Evolutionary conservation across 1,140 invertebrate genomes (phyloP).

Genomic region (Daktulosphaira vitifoliae): DNA sequence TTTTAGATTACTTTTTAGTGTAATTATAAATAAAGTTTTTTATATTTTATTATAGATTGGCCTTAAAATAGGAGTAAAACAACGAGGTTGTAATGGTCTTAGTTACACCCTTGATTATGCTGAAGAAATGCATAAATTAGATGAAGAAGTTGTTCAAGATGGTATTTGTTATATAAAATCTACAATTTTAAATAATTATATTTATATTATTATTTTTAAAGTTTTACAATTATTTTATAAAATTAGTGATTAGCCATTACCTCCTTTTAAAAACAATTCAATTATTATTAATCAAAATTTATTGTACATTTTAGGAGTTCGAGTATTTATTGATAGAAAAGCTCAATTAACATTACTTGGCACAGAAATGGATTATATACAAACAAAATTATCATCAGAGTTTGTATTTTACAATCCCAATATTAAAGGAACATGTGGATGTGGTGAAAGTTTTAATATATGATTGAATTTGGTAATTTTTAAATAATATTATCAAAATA

Average conservation of each 20-base stretch:
- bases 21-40: background rate
- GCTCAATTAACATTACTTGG: slow-evolving; percentile 93
- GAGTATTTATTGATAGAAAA: slow-evolving; percentile 93
- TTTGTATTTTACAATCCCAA: slow-evolving; percentile 99
- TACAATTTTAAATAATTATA: too few species aligned
- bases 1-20: too few species aligned
- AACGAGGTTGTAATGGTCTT: slow-evolving; percentile 95
- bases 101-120: slow-evolving; percentile 97
- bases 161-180: too few species aligned
- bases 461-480: too few species aligned
- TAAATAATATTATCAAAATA: too few species aligned
- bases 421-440: slow-evolving; percentile 99
- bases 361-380: slow-evolving; percentile 98
- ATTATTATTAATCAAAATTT: too few species aligned
- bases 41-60: slow-evolving; percentile 56
- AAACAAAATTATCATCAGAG: slow-evolving; percentile 83
- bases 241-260: too few species aligned
- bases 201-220: too few species aligned
- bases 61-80: slow-evolving; percentile 89
- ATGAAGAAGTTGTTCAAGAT: slow-evolving; percentile 96
- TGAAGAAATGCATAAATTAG: slow-evolving; percentile 79
- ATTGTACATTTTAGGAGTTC: slow-evolving; percentile 63
- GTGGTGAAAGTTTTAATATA: slow-evolving; percentile 97
- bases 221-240: too few species aligned
- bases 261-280: too few species aligned